These are phyloP conservation scores for Stenchaetothrips biformis DNA, from an alignment of 2,888 invertebrate genomes.

Conservation along the genomic window DNA sequence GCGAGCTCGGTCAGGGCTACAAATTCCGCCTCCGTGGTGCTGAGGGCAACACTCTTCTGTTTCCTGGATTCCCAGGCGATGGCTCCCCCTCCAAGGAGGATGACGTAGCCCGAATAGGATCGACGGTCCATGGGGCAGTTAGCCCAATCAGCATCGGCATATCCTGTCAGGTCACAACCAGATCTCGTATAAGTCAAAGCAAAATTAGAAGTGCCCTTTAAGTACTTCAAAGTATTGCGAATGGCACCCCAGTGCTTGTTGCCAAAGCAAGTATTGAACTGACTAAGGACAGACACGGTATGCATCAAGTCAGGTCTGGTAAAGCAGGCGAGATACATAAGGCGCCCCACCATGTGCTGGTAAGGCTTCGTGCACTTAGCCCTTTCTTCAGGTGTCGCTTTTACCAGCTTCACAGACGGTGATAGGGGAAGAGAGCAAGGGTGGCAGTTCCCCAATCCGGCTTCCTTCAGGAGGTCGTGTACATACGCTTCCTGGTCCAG, in stretches of 20 bases:
- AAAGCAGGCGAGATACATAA: neutral
- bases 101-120: neutral
- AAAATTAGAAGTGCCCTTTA: neutral
- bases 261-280: neutral
- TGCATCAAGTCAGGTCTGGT: neutral
- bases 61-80: too few species aligned
- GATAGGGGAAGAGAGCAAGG: neutral
- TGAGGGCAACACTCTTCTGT: too few species aligned
- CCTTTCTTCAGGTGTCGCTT: neutral
- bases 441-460: neutral
- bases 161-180: neutral
- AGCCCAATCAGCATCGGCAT: neutral
- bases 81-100: neutral
- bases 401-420: neutral
- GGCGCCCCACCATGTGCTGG: neutral
- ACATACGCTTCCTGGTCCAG: neutral
- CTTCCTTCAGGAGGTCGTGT: neutral
- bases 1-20: neutral
- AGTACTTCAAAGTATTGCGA: neutral
- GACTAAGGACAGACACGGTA: neutral
- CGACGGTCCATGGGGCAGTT: neutral
- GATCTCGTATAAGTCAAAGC: neutral
- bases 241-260: neutral
- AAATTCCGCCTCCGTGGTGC: constrained; percentile 25
- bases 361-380: neutral